phyloP scores from a whole-genome alignment of 2,113 vertebrate genomes.

The Turnix velox region DNA sequence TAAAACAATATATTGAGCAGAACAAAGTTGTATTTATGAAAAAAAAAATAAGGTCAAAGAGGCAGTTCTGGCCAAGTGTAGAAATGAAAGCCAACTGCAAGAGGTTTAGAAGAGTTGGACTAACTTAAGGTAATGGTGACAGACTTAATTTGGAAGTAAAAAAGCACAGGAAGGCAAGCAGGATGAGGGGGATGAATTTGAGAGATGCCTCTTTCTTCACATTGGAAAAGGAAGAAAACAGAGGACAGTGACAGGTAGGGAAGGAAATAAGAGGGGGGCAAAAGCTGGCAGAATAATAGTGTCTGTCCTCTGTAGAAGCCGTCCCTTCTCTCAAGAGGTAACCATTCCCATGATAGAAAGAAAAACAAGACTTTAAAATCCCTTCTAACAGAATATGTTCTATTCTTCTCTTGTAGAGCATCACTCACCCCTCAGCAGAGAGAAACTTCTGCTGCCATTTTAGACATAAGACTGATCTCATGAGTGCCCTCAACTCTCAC shows the following conservation, averaged over 20 bases:
- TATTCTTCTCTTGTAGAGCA: not conserved
- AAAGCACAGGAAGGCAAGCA: not conserved
- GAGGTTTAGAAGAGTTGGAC: not conserved
- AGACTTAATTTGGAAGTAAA: not conserved
- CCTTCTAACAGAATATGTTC: not conserved
- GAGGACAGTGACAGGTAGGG: not conserved
- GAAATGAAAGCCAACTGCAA: not conserved
- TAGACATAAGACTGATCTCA: not conserved
- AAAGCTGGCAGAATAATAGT: not conserved
- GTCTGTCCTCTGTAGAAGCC: not conserved
- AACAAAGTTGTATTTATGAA: not conserved
- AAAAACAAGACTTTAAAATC: not conserved
- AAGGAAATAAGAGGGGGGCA: not conserved
- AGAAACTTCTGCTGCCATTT: not conserved
- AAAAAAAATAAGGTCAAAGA: not conserved
- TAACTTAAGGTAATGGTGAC: not conserved
- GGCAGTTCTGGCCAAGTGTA: not conserved
- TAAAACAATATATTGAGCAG: not conserved
- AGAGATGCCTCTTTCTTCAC: not conserved
- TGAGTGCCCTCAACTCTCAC: slow-evolving; percentile 2
- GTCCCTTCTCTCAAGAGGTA: not conserved
- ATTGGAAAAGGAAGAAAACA: not conserved
- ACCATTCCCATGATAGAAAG: not conserved
- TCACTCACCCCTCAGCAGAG: not conserved
- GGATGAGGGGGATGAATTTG: not conserved